Conservation (phyloP, 2,888 invertebrate genomes). For the Orthonevra nobilis region DNA sequence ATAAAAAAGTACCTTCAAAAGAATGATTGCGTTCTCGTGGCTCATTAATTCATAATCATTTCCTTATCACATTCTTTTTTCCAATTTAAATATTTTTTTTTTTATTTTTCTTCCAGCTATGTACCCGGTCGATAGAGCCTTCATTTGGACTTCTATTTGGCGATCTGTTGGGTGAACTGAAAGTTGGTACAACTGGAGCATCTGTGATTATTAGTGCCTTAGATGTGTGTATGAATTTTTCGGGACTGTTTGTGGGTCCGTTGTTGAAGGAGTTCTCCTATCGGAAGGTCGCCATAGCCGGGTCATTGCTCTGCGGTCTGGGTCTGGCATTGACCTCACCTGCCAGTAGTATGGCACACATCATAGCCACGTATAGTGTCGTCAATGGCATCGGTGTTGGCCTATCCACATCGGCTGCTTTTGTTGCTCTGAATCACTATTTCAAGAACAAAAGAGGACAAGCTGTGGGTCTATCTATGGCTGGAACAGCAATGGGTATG, state of each 20-base stretch:
- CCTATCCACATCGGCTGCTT: conserved; percentile 87
- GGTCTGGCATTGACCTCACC: conserved; percentile 86
- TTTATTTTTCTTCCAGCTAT: conserved; percentile 83
- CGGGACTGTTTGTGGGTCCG: conserved; percentile 89
- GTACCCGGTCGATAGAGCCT: conserved; percentile 89
- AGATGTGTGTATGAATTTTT: conserved; percentile 89
- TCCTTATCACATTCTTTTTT: too few relatives aligned
- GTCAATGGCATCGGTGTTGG: conserved; percentile 89
- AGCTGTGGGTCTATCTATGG: conserved; percentile 89
- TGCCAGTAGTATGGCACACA: conserved; percentile 87
- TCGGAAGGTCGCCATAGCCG: conserved; percentile 86
- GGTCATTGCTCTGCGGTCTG: conserved; percentile 84
- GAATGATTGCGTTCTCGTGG: too few relatives aligned
- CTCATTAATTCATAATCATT: too few relatives aligned
- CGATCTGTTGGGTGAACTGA: conserved; percentile 85
- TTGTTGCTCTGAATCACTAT: conserved; percentile 89
- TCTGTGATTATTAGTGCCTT: conserved; percentile 88
- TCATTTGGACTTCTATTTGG: conserved; percentile 90
- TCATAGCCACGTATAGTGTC: conserved; percentile 87
- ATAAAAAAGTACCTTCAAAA: too few relatives aligned
- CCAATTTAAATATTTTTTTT: too few relatives aligned
- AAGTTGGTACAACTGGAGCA: conserved; percentile 88
- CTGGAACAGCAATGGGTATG: conserved; percentile 89
- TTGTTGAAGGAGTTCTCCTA: conserved; percentile 88
- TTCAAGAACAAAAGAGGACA: conserved; percentile 89